Base-by-base conservation (phyloP, 1,140 invertebrate genomes). In the Drosophila burlai region DNA sequence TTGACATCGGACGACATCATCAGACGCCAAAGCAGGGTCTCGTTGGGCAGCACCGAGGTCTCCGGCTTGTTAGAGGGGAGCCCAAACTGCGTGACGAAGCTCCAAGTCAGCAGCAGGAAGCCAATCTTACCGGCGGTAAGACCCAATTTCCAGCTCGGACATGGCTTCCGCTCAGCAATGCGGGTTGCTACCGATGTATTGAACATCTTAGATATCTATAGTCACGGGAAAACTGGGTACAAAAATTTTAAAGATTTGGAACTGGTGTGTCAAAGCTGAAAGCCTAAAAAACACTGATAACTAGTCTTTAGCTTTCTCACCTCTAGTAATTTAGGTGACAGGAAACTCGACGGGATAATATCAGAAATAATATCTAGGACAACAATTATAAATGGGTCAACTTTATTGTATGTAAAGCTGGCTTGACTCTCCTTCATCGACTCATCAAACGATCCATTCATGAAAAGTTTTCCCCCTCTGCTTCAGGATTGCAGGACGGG, bases 401-500 rank as follows among this genome's bases (percentile, higher is more conserved):
- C 16, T 34, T 40, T 3, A 24, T 21, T 29, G 1, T 46, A 36
- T 26, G 24, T 64, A 42, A 26, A 26, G 46, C 38, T 42, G 5
- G 18, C 26, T 18, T 34, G 8, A 18, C 45, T 43, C 16, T 29
- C 8, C 29, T 16, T 8, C 6, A 24, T 69, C 55, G 24, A 74
- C 75, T 75, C 72, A 75, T 74, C 47, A 47, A 36, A 43, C 21
- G 43, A 34, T 36, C 43, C 69, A 72, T 72, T 72, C 69, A 72
- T 72, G 52, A 72, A 38, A 18, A 13, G 57, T 40, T 46, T 46
- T 71, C 7, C 24, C 31, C 38, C 42, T 67, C 36, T 36, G 65
- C 36, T 18, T 21, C 31, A 38, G 38, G 18, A 66, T 2, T 13
- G 43, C 55, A 58, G 43, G 46, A 54, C 55, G 54, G 74, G 73